Conservation (phyloP, 1,140 invertebrate species). For the Elysia chlorotica region DNA sequence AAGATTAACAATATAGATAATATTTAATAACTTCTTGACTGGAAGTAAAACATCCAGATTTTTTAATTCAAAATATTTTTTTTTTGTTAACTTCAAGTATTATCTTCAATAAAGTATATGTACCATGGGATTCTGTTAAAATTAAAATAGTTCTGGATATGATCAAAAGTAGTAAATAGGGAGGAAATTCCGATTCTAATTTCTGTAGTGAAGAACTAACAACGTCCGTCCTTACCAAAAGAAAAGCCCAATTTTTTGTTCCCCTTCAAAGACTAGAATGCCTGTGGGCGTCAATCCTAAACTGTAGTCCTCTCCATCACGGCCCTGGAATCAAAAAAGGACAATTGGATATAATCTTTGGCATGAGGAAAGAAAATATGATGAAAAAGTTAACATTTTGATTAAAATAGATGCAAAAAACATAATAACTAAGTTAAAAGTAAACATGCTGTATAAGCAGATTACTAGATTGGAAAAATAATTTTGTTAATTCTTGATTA, state of each 20-base stretch:
- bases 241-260: constrained; percentile 96
- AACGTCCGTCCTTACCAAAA: constrained; percentile 95
- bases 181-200: background rate
- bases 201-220: no score
- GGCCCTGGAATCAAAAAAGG: constrained; percentile 71
- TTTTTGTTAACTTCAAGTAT: background rate
- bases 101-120: background rate
- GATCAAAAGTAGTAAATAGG: background rate
- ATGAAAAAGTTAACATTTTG: no score
- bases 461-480: no score
- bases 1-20: no score
- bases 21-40: no score
- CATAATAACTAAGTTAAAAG: background rate
- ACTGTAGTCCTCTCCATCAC: constrained; percentile 96
- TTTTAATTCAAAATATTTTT: background rate
- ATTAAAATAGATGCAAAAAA: no score
- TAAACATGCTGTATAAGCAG: no score
- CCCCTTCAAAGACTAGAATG: constrained; percentile 92
- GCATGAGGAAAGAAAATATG: background rate
- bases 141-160: no score
- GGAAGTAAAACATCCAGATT: no score
- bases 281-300: constrained; percentile 96
- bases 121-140: no score
- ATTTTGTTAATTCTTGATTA: no score
- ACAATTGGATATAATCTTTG: background rate